phyloP scores from a whole-genome alignment of 2,797 vertebrate species.

The Manis crassicaudata region DNA sequence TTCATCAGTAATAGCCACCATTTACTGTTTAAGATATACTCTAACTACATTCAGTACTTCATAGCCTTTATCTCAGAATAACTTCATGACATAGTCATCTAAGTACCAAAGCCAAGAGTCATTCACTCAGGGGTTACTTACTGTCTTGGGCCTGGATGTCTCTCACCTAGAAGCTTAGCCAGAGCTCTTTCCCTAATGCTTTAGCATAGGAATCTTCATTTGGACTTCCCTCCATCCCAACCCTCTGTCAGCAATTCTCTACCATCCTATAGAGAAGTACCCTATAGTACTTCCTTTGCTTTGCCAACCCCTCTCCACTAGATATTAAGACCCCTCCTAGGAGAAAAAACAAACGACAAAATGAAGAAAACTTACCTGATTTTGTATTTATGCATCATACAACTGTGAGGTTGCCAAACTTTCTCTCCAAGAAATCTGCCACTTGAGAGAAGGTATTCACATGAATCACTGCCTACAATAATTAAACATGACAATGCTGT shows the following conservation, averaged over 20 bases:
- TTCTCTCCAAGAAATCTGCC: slow-evolving; percentile 97
- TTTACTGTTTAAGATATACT: neutral
- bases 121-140: neutral
- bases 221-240: neutral
- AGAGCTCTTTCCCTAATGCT: neutral
- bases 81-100: neutral
- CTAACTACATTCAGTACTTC: neutral
- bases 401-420: slow-evolving; percentile 98
- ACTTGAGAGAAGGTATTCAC: slow-evolving; percentile 96
- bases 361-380: slow-evolving; percentile 88
- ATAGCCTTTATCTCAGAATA: neutral
- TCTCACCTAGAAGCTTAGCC: neutral
- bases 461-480: slow-evolving; percentile 92
- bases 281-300: neutral
- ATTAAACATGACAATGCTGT: neutral
- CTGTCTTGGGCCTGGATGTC: neutral
- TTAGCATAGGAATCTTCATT: neutral
- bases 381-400: slow-evolving; percentile 99
- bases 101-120: neutral
- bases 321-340: neutral
- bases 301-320: neutral
- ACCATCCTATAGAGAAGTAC: neutral
- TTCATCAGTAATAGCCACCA: neutral
- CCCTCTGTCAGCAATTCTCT: neutral
- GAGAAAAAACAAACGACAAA: neutral